Percentiles rank a stretch among this genome's conserved stretches.
These are phyloP conservation scores for Isotomurus palustris DNA, from an alignment of 2,888 invertebrate genomes.

Conservation along the genomic window DNA sequence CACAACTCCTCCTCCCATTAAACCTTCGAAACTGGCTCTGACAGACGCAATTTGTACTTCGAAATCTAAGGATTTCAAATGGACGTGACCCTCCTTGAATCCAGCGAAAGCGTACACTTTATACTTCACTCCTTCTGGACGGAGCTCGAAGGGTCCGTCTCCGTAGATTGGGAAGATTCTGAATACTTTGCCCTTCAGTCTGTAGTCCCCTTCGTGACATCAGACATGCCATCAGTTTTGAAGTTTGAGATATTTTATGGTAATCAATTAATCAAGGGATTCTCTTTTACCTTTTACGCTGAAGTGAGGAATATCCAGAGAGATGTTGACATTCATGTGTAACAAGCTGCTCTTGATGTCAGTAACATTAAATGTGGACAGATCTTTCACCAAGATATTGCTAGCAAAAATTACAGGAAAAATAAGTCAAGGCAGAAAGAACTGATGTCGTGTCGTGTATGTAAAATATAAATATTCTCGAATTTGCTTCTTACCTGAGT, in stretches of 20 bases:
- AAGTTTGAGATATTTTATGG: background rate
- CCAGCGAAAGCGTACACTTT: background rate
- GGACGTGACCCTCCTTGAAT: slow-evolving; percentile 7
- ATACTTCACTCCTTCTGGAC: background rate
- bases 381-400: slow-evolving; percentile 5
- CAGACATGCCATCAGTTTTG: background rate
- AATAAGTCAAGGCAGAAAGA: no score
- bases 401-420: no score
- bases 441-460: no score
- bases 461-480: background rate
- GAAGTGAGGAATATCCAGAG: slow-evolving; percentile 11
- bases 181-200: slow-evolving; percentile 7
- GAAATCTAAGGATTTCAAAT: slow-evolving; percentile 15
- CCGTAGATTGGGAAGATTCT: slow-evolving; percentile 16
- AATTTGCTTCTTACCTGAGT: slow-evolving; percentile 2
- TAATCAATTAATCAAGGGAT: no score
- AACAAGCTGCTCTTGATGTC: slow-evolving; percentile 10
- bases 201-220: slow-evolving; percentile 11
- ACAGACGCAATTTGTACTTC: background rate
- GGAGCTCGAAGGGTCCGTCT: slow-evolving; percentile 11
- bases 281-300: slow-evolving; percentile 12
- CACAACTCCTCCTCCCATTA: slow-evolving; percentile 13
- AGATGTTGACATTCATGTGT: slow-evolving; percentile 15
- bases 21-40: slow-evolving; percentile 15
- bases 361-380: slow-evolving; percentile 19